These are phyloP conservation scores for Saccopteryx bilineata DNA, from an alignment of 2,113 vertebrate species.

Conservation along the genomic window DNA sequence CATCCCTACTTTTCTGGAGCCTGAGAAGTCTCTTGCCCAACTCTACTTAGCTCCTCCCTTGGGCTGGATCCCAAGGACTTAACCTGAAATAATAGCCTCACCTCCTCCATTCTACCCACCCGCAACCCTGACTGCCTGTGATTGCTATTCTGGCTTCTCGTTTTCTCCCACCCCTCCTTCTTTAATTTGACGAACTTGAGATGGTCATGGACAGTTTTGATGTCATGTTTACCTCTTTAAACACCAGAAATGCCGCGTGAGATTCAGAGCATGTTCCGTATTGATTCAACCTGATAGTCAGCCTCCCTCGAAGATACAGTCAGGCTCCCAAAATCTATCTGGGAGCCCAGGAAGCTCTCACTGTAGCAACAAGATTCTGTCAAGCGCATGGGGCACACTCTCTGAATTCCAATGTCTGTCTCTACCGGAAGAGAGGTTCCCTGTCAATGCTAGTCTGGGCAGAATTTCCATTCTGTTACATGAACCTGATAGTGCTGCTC, in stretches of 20 bases:
- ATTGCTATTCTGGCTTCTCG: background rate
- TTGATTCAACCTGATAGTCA: background rate
- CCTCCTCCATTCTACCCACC: fast-evolving
- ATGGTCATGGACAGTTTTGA: background rate
- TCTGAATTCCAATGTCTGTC: background rate
- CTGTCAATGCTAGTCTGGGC: background rate
- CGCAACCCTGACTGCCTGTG: background rate
- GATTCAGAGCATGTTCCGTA: background rate
- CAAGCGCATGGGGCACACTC: background rate
- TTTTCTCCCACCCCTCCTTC: background rate
- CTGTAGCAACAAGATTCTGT: background rate
- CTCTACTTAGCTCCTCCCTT: background rate
- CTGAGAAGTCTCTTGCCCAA: background rate
- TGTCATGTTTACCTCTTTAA: background rate
- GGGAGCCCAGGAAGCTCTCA: background rate
- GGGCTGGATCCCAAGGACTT: background rate
- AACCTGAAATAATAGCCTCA: background rate
- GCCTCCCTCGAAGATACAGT: background rate
- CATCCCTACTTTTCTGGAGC: background rate
- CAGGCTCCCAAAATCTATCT: background rate
- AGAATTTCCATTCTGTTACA: background rate
- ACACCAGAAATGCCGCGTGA: background rate
- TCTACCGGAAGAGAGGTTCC: background rate
- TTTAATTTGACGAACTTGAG: background rate
- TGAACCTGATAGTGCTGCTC: background rate